phyloP scores from a whole-genome alignment of 2,888 invertebrate species.

The Lycophotia porphyrea region DNA sequence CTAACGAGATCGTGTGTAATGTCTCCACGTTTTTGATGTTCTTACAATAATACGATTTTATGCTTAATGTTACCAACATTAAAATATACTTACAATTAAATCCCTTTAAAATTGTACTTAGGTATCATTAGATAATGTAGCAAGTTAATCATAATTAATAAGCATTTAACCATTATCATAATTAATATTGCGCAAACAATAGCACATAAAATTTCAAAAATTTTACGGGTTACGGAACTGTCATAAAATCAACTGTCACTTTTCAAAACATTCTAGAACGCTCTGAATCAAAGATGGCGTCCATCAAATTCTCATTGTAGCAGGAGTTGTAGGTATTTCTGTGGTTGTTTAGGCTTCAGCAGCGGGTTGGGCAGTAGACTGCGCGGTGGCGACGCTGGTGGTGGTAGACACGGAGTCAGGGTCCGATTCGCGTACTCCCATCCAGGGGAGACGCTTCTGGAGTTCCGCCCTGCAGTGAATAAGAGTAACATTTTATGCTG shows the following conservation, averaged over 20 bases:
- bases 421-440: conserved; percentile 92
- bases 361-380: conserved; percentile 69
- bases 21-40: conserved; percentile 15
- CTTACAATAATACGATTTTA: background rate
- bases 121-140: background rate
- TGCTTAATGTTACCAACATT: background rate
- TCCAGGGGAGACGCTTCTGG: conserved; percentile 95
- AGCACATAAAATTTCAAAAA: conserved; percentile 8
- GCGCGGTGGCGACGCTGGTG: conserved; percentile 85
- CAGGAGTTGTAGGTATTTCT: conserved; percentile 2
- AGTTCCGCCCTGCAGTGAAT: conserved; percentile 91
- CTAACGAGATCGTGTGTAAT: conserved; percentile 22
- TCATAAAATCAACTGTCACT: background rate
- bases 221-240: background rate
- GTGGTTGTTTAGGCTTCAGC: conserved; percentile 74
- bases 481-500: background rate
- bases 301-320: conserved; percentile 52
- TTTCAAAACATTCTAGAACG: conserved; percentile 8
- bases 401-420: conserved; percentile 90
- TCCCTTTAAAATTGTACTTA: background rate
- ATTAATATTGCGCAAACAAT: conserved; percentile 24
- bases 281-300: conserved; percentile 10
- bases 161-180: background rate
- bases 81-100: background rate
- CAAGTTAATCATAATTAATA: background rate